These are phyloP conservation scores for Todiramphus chloris DNA, from an alignment of 2,113 vertebrate genomes.

Conservation along the genomic window DNA sequence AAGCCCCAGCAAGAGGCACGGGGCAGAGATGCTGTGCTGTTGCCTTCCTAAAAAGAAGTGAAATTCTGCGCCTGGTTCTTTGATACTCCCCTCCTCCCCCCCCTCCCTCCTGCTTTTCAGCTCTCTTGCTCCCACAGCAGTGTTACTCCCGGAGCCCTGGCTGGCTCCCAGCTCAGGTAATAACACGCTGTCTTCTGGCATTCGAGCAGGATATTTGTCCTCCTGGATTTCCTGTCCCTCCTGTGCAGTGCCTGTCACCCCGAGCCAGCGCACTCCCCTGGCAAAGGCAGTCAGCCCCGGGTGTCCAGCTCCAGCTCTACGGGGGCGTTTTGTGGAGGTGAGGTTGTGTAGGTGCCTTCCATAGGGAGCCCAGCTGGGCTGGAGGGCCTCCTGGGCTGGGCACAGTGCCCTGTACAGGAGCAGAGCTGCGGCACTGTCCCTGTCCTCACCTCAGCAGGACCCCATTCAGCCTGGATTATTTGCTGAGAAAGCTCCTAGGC, in stretches of 20 bases:
- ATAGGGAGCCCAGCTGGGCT: not conserved
- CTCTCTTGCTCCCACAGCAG: not conserved
- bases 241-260: not conserved
- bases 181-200: constrained; percentile 10
- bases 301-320: not conserved
- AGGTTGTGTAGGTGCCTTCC: not conserved
- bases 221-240: not conserved
- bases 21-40: not conserved
- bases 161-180: constrained; percentile 57
- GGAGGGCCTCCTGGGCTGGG: not conserved
- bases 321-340: not conserved
- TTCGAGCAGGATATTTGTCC: constrained; percentile 35
- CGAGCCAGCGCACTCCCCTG: fast-evolving
- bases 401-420: not conserved
- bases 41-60: not conserved
- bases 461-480: not conserved
- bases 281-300: not conserved
- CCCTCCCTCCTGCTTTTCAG: not conserved
- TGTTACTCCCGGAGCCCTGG: constrained; percentile 6
- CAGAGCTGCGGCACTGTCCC: not conserved
- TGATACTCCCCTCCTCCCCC: not conserved
- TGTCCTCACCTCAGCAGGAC: not conserved
- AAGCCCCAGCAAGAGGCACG: fast-evolving
- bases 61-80: not conserved
- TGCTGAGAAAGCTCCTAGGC: not conserved